Conservation (phyloP, 1,140 invertebrate species). For the Bombus waltoni region DNA sequence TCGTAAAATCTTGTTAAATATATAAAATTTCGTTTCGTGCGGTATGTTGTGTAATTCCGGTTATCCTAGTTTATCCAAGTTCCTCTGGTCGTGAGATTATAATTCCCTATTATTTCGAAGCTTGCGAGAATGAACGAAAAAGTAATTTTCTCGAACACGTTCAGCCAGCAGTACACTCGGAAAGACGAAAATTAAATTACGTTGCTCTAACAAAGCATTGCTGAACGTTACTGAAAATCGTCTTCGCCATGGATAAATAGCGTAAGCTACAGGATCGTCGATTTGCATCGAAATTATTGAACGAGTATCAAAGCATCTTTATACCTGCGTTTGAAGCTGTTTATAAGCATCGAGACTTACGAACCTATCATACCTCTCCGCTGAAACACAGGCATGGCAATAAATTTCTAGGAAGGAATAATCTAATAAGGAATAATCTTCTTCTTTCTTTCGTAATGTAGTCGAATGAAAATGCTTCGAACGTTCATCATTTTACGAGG, state of each 20-base stretch:
- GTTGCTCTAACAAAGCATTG: too few relatives aligned
- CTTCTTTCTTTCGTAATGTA: slow-evolving; percentile 4
- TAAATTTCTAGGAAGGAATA: too few relatives aligned
- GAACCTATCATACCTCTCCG: slow-evolving; percentile 30
- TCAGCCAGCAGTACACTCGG: too few relatives aligned
- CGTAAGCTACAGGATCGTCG: not conserved
- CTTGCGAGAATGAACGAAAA: not conserved
- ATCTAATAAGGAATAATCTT: too few relatives aligned
- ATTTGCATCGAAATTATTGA: slow-evolving; percentile 3
- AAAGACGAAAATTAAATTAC: not conserved
- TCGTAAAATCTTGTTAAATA: not conserved
- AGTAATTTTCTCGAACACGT: not conserved
- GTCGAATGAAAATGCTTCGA: not conserved
- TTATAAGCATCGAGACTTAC: slow-evolving; percentile 35
- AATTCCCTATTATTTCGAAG: too few relatives aligned
- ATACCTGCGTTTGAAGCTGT: not conserved
- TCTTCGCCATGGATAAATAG: not conserved
- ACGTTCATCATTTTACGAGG: not conserved
- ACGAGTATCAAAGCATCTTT: slow-evolving; percentile 24
- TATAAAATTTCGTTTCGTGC: not conserved
- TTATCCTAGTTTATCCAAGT: too few relatives aligned
- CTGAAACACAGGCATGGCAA: slow-evolving; percentile 50
- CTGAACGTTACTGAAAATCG: not conserved
- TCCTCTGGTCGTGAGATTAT: too few relatives aligned
- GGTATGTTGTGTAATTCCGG: not conserved